Conservation (phyloP, 2,888 invertebrate species). For the Papilio demoleus region DNA sequence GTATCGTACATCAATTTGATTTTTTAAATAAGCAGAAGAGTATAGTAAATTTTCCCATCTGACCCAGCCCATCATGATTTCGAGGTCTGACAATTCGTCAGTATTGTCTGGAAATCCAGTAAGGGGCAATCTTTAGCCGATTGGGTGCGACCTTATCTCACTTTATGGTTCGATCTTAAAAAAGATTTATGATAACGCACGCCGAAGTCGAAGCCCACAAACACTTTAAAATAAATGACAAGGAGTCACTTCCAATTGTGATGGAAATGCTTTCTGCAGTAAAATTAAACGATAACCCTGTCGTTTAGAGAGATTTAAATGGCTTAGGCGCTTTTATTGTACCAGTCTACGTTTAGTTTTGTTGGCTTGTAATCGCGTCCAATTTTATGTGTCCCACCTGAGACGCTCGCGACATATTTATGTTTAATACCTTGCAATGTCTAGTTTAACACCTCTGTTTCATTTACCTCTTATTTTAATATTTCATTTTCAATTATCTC, state of each 20-base stretch:
- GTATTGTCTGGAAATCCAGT: constrained; percentile 69
- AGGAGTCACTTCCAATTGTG: constrained; percentile 82
- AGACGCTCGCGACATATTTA: constrained; percentile 53
- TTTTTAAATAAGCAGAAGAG: not conserved
- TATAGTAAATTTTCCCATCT: constrained; percentile 42
- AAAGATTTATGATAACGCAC: constrained; percentile 84
- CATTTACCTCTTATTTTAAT: constrained; percentile 1
- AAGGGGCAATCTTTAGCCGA: constrained; percentile 78
- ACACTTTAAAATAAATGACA: constrained; percentile 83
- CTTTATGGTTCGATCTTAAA: constrained; percentile 82
- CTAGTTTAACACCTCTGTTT: constrained; percentile 26
- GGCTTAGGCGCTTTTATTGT: constrained; percentile 76
- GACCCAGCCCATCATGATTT: constrained; percentile 53
- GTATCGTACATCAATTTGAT: not conserved
- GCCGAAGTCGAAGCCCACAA: constrained; percentile 73
- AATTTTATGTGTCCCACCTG: constrained; percentile 63
- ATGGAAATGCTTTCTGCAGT: constrained; percentile 83
- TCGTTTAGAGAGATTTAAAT: constrained; percentile 81
- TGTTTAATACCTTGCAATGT: constrained; percentile 44
- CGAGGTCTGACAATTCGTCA: constrained; percentile 74
- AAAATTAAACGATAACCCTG: constrained; percentile 82
- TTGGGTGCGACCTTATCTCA: constrained; percentile 81
- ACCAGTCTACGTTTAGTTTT: constrained; percentile 64
- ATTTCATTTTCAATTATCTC: not conserved
- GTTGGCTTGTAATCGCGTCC: constrained; percentile 58